Base-by-base conservation (phyloP, 2,797 vertebrate species). In the Tarsius wallacei region DNA sequence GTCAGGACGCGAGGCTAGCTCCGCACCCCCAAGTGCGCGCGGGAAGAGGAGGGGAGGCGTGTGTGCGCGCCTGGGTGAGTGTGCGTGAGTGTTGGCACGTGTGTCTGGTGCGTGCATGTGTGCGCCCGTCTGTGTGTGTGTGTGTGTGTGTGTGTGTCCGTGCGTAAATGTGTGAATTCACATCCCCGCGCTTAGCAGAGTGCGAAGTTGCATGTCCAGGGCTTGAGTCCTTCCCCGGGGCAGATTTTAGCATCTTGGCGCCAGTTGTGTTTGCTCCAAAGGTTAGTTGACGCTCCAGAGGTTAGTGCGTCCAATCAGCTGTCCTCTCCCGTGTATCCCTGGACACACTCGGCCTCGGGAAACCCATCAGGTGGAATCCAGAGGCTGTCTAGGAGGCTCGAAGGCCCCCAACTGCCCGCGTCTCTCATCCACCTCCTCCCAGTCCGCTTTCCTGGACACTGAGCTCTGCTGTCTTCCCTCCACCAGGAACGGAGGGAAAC, bases 191-290 rank as follows among this genome's bases (percentile, higher is more conserved):
- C 85, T n/a, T 86, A 24, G 33, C 47, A 24, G 49, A 77, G 8
- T 22, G 78, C 17, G 5, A 36, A 78, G 33, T 28, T 82, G 70
- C 71, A 47, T 5, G 49, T 13, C 0, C 1, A 26, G 55, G 7
- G 22, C n/a, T 24, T 42, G 51, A 55, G 17, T 74, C 63, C 73
- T 61, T 53, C 15, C 82, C 7, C 8, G 1, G 0, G 36, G 57
- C 31, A 74, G n/a, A 66, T 70, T 61, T 80, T 68, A 31, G 70
- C 90, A 84, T 66, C 92, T 94, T 36, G 77, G 83, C 7, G 24
- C 26, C 24, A 24, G 22, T 13, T 7, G 55, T 66, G 70, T 70
- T 66, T 36, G 28, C 59, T 51, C 9, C 57, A 28, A 55, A 83
- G 57, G 22, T 76, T 42, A 5, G 26, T 76, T 2, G 16, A 55